These are phyloP conservation scores for Nymphalis io DNA, from an alignment of 1,140 invertebrate genomes.

Conservation along the genomic window DNA sequence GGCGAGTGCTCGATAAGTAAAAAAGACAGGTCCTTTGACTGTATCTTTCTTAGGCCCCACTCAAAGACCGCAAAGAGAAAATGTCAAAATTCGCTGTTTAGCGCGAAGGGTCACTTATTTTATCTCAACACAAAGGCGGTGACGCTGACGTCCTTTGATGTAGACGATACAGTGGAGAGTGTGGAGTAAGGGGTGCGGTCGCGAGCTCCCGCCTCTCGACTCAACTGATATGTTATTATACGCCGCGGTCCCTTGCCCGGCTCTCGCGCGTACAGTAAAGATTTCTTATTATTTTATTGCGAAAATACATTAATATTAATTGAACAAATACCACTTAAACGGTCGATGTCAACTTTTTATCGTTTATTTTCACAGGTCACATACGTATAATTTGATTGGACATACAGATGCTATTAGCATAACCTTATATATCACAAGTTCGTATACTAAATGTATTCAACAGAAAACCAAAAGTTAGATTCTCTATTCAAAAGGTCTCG, in stretches of 20 bases:
- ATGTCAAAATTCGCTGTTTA: constrained; percentile 23
- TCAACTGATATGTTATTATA: neutral
- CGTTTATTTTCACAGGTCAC: too few relatives aligned
- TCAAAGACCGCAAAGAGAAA: constrained; percentile 18
- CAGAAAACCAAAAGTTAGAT: too few relatives aligned
- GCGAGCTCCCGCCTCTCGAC: neutral
- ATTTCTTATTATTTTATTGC: neutral
- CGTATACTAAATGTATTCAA: too few relatives aligned
- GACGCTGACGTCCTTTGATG: constrained; percentile 15
- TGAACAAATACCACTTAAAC: too few relatives aligned
- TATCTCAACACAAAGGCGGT: constrained; percentile 20
- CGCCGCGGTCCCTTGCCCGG: neutral
- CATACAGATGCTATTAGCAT: too few relatives aligned
- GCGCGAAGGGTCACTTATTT: constrained; percentile 22
- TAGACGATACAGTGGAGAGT: neutral
- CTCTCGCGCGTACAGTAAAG: neutral
- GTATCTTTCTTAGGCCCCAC: constrained; percentile 14
- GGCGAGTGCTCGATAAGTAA: constrained; percentile 8
- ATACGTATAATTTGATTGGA: too few relatives aligned
- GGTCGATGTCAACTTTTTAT: too few relatives aligned
- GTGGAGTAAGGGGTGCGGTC: constrained; percentile 1
- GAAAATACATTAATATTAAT: too few relatives aligned
- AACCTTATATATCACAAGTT: too few relatives aligned
- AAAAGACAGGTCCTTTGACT: constrained; percentile 3
- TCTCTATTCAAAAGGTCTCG: too few relatives aligned